Evolutionary conservation across 2,888 invertebrate genomes (phyloP), one percentile per base, ranked within the genome.

Genomic region (Ellobium chinense): DNA sequence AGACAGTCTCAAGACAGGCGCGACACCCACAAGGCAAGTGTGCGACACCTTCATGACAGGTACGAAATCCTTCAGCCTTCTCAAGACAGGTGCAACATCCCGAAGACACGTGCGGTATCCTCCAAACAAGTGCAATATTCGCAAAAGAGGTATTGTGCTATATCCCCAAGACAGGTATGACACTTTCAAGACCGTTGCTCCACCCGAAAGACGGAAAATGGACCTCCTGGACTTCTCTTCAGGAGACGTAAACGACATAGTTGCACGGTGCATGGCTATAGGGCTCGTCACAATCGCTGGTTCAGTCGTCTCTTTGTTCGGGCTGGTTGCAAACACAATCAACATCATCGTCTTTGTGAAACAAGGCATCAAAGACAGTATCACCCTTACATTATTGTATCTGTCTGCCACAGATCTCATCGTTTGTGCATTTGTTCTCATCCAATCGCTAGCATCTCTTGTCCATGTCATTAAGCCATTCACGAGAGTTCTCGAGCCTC

Each of bases 331-430:
- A 2, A 69, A 69, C 46, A 7, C 18, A 0, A 69, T 69, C 69
- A 69, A 69, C 69, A 69, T 69, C n/a, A 21, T 27, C 29, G 69
- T 69, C 0, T 69, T 29, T 29, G 4, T 54, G 4, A 54, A 69
- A 21, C 69, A 29, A 46, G 69, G 69, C 46, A 29, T 69, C 69
- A 69, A 54, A 69, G 69, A 69, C 46, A 69, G 69, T 9, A 0
- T 24, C 21, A 54, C 46, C 29, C 46, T 69, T 69, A 27, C 46
- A 31, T 69, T 69, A 29, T 5, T 69, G 1, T 46, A 27, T 54
- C 31, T 69, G 24, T 54, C 69, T 9, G 31, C 29, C 21, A 7
- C 54, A 18, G 69, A 69, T 21, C 54, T 14, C 37, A 31, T 54
- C 2, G 46, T 69, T 31, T 69, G 29, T 21, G 18, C 36, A 0